Conservation (phyloP, 2,113 vertebrate species). For the Aphyosemion australe region DNA sequence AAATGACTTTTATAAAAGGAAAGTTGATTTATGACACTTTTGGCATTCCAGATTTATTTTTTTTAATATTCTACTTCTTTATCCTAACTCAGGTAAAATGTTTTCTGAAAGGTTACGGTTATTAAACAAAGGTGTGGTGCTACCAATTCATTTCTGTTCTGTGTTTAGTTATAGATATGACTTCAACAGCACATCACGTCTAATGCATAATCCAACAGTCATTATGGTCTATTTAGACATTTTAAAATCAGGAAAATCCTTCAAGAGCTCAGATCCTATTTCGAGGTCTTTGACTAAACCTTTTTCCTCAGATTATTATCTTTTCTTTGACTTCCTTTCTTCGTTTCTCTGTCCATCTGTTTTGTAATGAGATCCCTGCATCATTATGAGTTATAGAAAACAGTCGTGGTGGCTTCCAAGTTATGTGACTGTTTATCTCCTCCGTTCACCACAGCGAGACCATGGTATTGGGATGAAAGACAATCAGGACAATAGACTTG, state of each 20-base stretch:
- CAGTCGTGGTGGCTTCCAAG: slow-evolving; percentile 67
- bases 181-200: slow-evolving; percentile 15
- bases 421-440: slow-evolving; percentile 72
- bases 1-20: no score
- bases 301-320: slow-evolving; percentile 55
- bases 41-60: no score
- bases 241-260: slow-evolving; percentile 57
- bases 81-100: no score
- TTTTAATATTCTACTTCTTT: no score
- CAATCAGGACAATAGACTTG: slow-evolving; percentile 60
- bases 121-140: slow-evolving; percentile 27
- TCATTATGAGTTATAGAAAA: slow-evolving; percentile 71
- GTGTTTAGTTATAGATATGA: slow-evolving; percentile 31
- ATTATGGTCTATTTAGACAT: slow-evolving; percentile 57
- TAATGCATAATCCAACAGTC: slow-evolving; percentile 49
- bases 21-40: no score
- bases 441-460: slow-evolving; percentile 55
- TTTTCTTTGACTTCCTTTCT: slow-evolving; percentile 38
- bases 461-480: slow-evolving; percentile 61
- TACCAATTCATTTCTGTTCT: no score
- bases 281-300: slow-evolving; percentile 58
- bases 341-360: slow-evolving; percentile 63
- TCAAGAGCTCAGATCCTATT: slow-evolving; percentile 49
- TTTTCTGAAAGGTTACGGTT: slow-evolving; percentile 5
- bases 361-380: slow-evolving; percentile 69